These are phyloP conservation scores for Hippotragus niger DNA, from an alignment of 2,113 vertebrate species.

Conservation along the genomic window DNA sequence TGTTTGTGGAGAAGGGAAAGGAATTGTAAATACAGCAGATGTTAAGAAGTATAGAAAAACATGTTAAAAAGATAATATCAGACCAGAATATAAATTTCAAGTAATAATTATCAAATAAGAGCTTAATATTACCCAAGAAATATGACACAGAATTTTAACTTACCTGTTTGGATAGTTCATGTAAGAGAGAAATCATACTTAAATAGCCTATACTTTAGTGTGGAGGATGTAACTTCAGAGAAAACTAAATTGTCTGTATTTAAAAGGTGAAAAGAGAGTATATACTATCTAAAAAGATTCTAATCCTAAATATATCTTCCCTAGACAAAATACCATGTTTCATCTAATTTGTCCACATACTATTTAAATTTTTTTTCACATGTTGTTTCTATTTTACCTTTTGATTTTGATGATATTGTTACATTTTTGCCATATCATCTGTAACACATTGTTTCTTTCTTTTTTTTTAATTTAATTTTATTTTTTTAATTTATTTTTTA, in stretches of 20 bases:
- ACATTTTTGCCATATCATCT: neutral
- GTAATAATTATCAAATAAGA: neutral
- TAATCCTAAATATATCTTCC: neutral
- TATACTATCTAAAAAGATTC: neutral
- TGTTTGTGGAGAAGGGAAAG: neutral
- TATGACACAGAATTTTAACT: neutral
- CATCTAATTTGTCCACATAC: neutral
- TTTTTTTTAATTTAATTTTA: no score
- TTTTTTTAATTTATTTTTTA: no score
- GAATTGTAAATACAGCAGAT: neutral
- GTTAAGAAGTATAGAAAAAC: neutral
- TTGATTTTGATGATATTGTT: neutral
- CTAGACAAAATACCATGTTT: neutral
- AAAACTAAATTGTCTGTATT: neutral
- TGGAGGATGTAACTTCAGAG: neutral
- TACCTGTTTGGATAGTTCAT: neutral
- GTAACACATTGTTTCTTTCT: neutral
- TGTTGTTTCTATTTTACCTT: neutral
- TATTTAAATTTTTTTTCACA: neutral
- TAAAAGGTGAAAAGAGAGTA: neutral
- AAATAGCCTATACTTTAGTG: neutral
- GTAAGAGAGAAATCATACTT: neutral
- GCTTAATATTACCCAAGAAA: neutral
- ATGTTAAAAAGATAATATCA: neutral
- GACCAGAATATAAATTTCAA: neutral